Evolutionary conservation across 2,797 vertebrate species (phyloP), one percentile per base, ranked within the genome.

Genomic region (Catostomus latipinnis): DNA sequence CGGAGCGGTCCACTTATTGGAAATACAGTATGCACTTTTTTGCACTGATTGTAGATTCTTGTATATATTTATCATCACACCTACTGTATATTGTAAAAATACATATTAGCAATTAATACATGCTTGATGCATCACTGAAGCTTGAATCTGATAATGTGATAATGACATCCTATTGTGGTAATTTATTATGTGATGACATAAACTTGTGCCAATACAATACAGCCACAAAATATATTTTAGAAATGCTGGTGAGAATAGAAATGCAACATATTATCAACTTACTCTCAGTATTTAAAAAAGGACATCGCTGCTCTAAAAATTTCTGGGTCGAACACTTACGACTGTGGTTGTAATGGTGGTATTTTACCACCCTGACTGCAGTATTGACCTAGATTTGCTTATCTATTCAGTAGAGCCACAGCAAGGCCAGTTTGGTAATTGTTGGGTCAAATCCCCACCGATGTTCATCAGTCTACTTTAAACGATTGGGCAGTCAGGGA

Each of bases 121-220:
- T 76, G 80, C 76, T 87, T 81, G 63, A 79, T 84, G 79, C 84
- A 67, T 65, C 82, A 83, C 81, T 84, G 68, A 61, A 72, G 78
- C 71, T 74, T 73, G 22, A 34, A 34, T 34, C 22, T 82, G 81
- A 81, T 87, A 22, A 53, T 45, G 12, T 54, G 8, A 14, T 71
- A 9, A 13, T 34, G 22, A 34, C 22, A 34, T 34, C 71, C 4
- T 83, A 84, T 63, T 81, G 66, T 60, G 78, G 82, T 83, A 74
- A 82, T 81, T 83, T 72, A 75, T 74, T 13, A 71, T 80, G 72
- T 84, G 85, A 81, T 74, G 80, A 79, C 69, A 63, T 75, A 52
- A 61, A 61, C 1, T 34, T 34, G 1, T 62, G 34, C 4, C 63
- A 11, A 58, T 14, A 14, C n/a, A 22, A 22, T 57, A 6, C 1